Evolutionary conservation across 2,888 invertebrate genomes (phyloP), one percentile per base, ranked within the genome.

Genomic region (Conistra vaccinii): DNA sequence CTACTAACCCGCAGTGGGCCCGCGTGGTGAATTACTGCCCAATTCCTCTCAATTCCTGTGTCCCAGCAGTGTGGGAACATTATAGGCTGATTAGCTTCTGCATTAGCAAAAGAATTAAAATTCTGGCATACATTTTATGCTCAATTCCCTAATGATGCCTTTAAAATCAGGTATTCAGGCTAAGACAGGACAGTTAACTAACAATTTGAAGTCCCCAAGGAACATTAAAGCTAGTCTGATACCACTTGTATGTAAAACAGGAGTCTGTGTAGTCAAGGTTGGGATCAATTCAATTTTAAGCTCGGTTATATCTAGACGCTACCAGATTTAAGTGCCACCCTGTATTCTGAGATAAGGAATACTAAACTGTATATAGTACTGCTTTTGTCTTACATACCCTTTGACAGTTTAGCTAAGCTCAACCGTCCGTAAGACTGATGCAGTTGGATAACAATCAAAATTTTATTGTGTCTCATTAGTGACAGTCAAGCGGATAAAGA

Each of bases 241-340:
- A 65, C 26, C 55, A 66, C 48, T 66, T 73, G 53, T 80, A 78
- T 73, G 78, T 68, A 39, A 73, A 80, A 53, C 63, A 68, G 51
- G 23, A 53, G 74, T 17, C 80, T 68, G 29, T 26, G n/a, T 74
- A 60, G 29, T 20, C 55, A 58, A 55, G 68, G 62, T 48, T 65
- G 71, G 77, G 48, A 71, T 53, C 58, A 68, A 71, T 81, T 82
- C 53, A 82, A 77, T 80, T 80, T 61, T 80, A 77, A 82, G 78
- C 80, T 32, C 48, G 14, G 65, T 35, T n/a, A 55, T 70, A 60
- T 81, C 60, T 57, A 75, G 69, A 65, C 45, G n/a, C 66, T 81
- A 55, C 53, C 67, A 68, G 70, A 60, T 71, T 81, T 65, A 39
- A 80, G 67, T 68, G 17, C 63, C 29, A 4, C 32, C 57, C 67